Conservation (phyloP, 2,797 vertebrate species). For the Chaenodraco wilsoni region DNA sequence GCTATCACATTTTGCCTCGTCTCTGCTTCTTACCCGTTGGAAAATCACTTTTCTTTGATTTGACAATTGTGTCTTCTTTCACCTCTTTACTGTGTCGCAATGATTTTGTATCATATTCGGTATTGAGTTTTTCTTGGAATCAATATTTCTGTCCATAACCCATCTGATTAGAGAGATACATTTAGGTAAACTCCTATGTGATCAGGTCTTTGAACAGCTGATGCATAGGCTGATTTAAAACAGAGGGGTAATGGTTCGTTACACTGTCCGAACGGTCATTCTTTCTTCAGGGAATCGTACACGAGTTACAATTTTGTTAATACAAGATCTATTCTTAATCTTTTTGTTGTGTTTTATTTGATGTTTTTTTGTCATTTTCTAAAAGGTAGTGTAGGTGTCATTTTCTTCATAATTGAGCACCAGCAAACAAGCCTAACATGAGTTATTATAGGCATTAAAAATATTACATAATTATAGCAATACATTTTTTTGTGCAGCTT, state of each 20-base stretch:
- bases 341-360: neutral
- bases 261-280: slow-evolving; percentile 22
- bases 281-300: slow-evolving; percentile 63
- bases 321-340: slow-evolving; percentile 42
- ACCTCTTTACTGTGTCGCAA: neutral
- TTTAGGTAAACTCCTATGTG: neutral
- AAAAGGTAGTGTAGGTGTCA: neutral
- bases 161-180: neutral
- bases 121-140: neutral
- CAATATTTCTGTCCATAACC: neutral
- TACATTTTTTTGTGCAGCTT: neutral
- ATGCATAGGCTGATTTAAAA: slow-evolving; percentile 6
- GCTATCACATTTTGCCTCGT: slow-evolving; percentile 11
- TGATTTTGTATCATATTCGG: slow-evolving; percentile 1
- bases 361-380: neutral
- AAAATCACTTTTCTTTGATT: slow-evolving; percentile 15
- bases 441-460: neutral
- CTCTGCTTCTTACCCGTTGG: slow-evolving; percentile 4
- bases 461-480: neutral
- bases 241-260: slow-evolving; percentile 17
- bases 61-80: slow-evolving; percentile 16
- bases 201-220: slow-evolving; percentile 17
- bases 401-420: neutral
- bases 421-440: neutral
- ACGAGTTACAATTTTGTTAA: slow-evolving; percentile 63